A percentile compares a stretch with the other conserved stretches of the same genome.
phyloP scores from a whole-genome alignment of 1,140 invertebrate genomes.

The Pachypsylla venusta region DNA sequence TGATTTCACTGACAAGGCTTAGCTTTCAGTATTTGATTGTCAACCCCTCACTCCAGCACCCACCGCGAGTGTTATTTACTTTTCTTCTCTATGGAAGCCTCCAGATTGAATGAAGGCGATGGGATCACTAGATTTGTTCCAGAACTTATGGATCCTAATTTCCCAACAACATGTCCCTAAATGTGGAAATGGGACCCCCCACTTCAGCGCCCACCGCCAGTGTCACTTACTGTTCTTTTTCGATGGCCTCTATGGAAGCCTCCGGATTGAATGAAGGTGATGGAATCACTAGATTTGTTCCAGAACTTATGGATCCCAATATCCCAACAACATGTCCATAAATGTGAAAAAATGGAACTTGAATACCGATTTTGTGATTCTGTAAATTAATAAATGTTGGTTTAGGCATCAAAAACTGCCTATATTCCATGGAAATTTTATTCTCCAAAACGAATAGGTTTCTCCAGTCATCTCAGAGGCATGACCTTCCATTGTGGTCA shows the following conservation, averaged over 20 bases:
- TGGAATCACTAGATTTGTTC: constrained; percentile 54
- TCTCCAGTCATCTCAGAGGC: too few species aligned
- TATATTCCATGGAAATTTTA: too few species aligned
- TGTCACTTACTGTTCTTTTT: constrained; percentile 51
- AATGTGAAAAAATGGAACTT: constrained; percentile 86
- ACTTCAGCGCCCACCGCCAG: too few species aligned
- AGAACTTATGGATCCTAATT: constrained; percentile 41
- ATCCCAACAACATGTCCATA: constrained; percentile 64
- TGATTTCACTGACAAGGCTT: too few species aligned
- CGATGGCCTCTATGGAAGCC: constrained; percentile 46
- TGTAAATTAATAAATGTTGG: constrained; percentile 18
- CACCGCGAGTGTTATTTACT: too few species aligned
- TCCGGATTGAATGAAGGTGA: constrained; percentile 48
- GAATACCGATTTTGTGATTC: constrained; percentile 43
- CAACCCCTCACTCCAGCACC: too few species aligned
- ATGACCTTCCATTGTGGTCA: too few species aligned
- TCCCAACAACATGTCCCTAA: constrained; percentile 61
- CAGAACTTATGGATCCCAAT: constrained; percentile 42
- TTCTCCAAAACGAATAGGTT: too few species aligned
- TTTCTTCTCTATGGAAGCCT: constrained; percentile 44
- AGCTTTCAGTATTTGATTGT: too few species aligned
- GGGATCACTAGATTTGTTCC: constrained; percentile 58
- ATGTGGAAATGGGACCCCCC: too few species aligned
- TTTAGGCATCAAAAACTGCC: too few species aligned
- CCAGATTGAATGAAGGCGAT: constrained; percentile 47